Evolutionary conservation across 2,888 invertebrate genomes (phyloP), one percentile per base, ranked within the genome.

Genomic region (Apamea epomidion): DNA sequence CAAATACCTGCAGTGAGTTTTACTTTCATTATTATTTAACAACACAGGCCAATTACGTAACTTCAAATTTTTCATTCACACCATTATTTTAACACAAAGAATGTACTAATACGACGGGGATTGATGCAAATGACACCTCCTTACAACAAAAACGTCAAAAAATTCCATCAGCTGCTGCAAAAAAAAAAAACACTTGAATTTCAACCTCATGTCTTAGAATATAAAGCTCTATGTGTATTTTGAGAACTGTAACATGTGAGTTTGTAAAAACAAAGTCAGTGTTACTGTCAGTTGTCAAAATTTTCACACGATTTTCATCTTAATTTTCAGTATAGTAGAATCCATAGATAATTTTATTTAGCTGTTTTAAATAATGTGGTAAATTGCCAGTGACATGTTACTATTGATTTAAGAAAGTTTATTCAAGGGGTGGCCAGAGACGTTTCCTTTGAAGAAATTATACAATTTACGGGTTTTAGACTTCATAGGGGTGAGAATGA

Each of bases 81-180:
- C 90, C 91, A 92, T 94, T 94, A 93, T 93, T 93, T 92, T 91
- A 92, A 92, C 91, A 92, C 89, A 88, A 93, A 93, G 94, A 94
- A 95, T 95, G 93, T 93, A 91, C 93, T 94, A 94, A 95, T 94
- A 91, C 93, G 95, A 95, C 95, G 92, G 92, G 92, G 95, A 96
- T 95, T 94, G 93, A 96, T 96, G 96, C 94, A 95, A 95, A 95
- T 94, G 96, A 96, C 96, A 96, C 93, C 91, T 93, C 90, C 94
- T 92, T 92, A 91, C 90, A 91, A 88, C 86, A 14, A 62, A 71
- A 78, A 64, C 8, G 32, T n/a, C 25, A 18, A 4, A n/a, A 7
- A 48, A 12, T 37, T 12, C 25, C 4, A 64, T 8, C 21, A 0
- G 6, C 21, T 65, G 18, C n/a, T 18, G 21, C 67, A 60, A 65